These are phyloP conservation scores for Drosophila sturtevanti DNA, from an alignment of 1,140 invertebrate species.

Conservation along the genomic window DNA sequence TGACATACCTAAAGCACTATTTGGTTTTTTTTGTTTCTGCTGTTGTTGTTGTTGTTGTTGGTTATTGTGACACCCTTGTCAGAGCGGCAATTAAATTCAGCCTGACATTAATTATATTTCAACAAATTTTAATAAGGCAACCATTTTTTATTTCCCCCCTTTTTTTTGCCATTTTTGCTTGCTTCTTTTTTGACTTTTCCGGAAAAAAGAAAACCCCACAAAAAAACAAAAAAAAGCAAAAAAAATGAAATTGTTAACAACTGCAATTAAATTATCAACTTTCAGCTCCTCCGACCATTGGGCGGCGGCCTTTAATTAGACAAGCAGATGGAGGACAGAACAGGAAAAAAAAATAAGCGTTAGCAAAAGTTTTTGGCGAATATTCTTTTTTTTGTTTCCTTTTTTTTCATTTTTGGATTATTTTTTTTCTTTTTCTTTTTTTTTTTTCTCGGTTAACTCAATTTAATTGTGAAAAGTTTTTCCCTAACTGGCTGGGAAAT, in stretches of 20 bases:
- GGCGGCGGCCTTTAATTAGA: slow-evolving; percentile 52
- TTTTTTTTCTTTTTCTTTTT: slow-evolving; percentile 35
- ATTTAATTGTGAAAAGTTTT: slow-evolving; percentile 73
- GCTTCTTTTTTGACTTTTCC: slow-evolving; percentile 37
- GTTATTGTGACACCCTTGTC: slow-evolving; percentile 50
- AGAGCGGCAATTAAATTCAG: slow-evolving; percentile 66
- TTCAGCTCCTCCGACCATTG: slow-evolving; percentile 51
- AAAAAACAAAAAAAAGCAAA: slow-evolving; percentile 27
- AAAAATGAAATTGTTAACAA: slow-evolving; percentile 69
- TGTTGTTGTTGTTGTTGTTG: background rate
- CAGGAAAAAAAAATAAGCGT: slow-evolving; percentile 32
- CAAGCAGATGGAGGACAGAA: slow-evolving; percentile 10
- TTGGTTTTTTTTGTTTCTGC: slow-evolving; percentile 1
- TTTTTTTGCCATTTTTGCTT: slow-evolving; percentile 7
- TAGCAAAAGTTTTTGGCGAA: slow-evolving; percentile 53
- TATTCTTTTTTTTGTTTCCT: background rate
- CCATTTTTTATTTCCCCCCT: background rate
- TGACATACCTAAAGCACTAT: too few species aligned
- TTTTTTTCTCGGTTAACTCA: slow-evolving; percentile 64
- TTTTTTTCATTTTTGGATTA: too few species aligned
- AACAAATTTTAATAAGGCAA: slow-evolving; percentile 75
- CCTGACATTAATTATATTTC: slow-evolving; percentile 72
- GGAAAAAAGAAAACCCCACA: slow-evolving; percentile 27
- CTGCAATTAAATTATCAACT: slow-evolving; percentile 81
- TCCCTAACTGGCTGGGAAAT: slow-evolving; percentile 38